Evolutionary conservation across 2,113 vertebrate genomes (phyloP), one percentile per base, ranked within the genome.

Genomic region (Phylloscopus trochilus): DNA sequence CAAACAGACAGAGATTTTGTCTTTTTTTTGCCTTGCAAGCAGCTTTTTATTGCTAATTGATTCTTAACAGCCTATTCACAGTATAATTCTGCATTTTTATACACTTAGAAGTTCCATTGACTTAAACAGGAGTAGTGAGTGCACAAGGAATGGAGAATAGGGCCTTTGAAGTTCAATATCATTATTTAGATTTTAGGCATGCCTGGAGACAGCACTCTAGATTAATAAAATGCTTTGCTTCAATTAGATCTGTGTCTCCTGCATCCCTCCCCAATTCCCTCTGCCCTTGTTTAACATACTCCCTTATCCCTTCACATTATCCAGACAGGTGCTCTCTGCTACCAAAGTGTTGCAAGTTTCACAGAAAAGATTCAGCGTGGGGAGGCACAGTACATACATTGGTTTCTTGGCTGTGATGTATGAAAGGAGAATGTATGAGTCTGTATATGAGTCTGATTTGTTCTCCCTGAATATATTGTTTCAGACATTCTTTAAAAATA

Each of bases 271-370:
- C 70, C 94, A 97, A 93, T 95, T 96, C 95, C 96, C 97, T 97
- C 95, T 96, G 69, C 95, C 96, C 95, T 96, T 97, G 97, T 97
- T 96, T 94, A 97, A 97, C 97, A 97, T 94, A 90, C 88, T 96
- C 94, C 92, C 94, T 97, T 95, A 96, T 96, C 96, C 90, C 79
- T 96, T 96, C 2, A 9, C 88, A 95, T 97, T 96, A 96, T 89
- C 94, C 92, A 96, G 77, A 92, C 95, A 97, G 93, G 96, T 95
- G 96, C 92, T 96, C 90, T 87, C 88, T 96, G 86, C 86, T 95
- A 95, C 70, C 70, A 58, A 85, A 94, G 55, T 74, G 88, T 63
- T 87, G 51, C 76, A 95, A 89, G 90, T 94, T 93, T 92, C 88
- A 92, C 0, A 0, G 58, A 91, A 74, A 64, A 93, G 70, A 66